A percentile compares a stretch with the other conserved stretches of the same genome.
These are phyloP conservation scores for Bolborhynchus lineola DNA, from an alignment of 2,113 vertebrate genomes.

Conservation along the genomic window DNA sequence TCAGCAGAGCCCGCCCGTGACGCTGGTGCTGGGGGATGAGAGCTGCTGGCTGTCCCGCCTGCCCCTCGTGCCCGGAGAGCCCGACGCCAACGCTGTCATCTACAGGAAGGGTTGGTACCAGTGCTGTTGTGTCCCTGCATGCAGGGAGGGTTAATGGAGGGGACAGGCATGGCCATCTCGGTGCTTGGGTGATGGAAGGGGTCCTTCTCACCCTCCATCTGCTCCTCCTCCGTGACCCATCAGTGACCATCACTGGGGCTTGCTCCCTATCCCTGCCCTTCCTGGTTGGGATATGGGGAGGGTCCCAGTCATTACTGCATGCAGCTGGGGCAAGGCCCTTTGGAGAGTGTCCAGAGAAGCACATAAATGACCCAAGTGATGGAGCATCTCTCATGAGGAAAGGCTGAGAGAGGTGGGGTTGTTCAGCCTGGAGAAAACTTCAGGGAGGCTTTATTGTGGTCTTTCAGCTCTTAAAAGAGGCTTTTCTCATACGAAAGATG, in stretches of 20 bases:
- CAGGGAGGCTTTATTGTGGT: background rate
- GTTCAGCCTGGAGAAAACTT: background rate
- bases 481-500: background rate
- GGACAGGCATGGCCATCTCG: background rate
- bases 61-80: slow-evolving; percentile 71
- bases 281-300: background rate
- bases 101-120: slow-evolving; percentile 82
- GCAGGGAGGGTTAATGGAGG: fast-evolving
- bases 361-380: background rate
- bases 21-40: slow-evolving; percentile 80
- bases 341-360: background rate
- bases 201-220: background rate
- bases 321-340: background rate
- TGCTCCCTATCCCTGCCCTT: background rate
- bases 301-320: background rate
- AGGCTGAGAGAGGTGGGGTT: background rate
- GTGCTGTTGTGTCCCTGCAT: fast-evolving
- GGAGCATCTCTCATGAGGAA: background rate
- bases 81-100: slow-evolving; percentile 81
- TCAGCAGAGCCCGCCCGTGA: slow-evolving; percentile 53
- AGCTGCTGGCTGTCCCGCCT: slow-evolving; percentile 85
- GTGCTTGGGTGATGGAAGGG: background rate
- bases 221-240: background rate
- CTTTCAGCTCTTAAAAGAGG: background rate
- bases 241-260: too few species aligned